Evolutionary conservation across 2,113 vertebrate species (phyloP).

Genomic region (Pelodiscus sinensis): DNA sequence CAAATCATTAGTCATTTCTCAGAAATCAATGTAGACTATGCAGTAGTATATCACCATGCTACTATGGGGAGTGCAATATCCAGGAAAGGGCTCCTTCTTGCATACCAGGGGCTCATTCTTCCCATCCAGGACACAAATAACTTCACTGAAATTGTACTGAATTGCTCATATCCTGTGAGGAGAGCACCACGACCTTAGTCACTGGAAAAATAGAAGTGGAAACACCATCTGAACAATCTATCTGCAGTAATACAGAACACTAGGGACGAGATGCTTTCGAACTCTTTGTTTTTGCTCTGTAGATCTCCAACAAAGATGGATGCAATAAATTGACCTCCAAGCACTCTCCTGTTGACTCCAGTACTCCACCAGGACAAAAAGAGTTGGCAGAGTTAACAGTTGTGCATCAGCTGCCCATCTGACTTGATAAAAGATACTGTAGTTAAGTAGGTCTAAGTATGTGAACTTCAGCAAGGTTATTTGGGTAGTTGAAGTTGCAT

Average conservation of each 20-base stretch:
- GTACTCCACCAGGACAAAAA: too few species aligned
- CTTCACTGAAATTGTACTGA: constrained; percentile 39
- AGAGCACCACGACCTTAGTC: constrained; percentile 17
- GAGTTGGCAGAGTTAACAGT: too few species aligned
- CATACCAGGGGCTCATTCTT: constrained; percentile 43
- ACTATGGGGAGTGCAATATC: neutral
- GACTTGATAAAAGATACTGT: too few species aligned
- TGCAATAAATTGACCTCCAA: too few species aligned
- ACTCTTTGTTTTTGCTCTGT: neutral
- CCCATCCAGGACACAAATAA: neutral
- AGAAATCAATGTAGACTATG: constrained; percentile 34
- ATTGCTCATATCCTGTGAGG: constrained; percentile 45
- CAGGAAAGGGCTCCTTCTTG: neutral
- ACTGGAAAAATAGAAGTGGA: neutral
- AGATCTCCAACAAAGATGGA: neutral
- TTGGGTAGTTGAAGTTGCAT: too few species aligned
- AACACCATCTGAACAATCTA: neutral
- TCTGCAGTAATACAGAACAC: neutral
- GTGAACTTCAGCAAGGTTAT: too few species aligned
- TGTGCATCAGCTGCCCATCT: too few species aligned
- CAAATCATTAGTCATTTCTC: constrained; percentile 52
- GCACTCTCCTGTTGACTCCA: too few species aligned
- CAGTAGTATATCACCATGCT: neutral
- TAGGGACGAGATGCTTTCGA: neutral
- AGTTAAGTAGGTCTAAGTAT: too few species aligned